Conservation (phyloP, 2,888 invertebrate genomes). For the Ennomos quercinarius region DNA sequence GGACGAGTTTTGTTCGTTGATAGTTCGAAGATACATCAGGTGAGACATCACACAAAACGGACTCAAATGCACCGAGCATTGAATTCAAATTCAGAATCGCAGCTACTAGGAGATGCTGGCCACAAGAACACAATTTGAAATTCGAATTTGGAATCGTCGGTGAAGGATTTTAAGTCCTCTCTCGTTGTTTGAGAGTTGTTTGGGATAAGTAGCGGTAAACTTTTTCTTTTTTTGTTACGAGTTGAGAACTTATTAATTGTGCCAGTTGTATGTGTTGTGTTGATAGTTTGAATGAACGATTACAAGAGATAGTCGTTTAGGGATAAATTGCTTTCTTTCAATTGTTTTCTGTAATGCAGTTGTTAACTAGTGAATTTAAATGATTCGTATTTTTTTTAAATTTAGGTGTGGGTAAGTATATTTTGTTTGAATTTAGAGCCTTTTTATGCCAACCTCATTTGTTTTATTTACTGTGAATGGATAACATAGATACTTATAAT, state of each 20-base stretch:
- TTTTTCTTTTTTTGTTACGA: conserved; percentile 72
- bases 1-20: conserved; percentile 53
- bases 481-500: no score
- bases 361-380: no score
- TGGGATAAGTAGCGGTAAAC: conserved; percentile 77
- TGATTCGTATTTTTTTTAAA: no score
- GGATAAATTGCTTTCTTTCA: conserved; percentile 49
- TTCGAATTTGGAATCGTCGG: conserved; percentile 80
- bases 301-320: conserved; percentile 53
- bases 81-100: conserved; percentile 55
- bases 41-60: conserved; percentile 57
- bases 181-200: conserved; percentile 76
- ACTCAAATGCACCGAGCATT: conserved; percentile 62
- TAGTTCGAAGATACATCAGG: conserved; percentile 55
- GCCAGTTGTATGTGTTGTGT: conserved; percentile 57
- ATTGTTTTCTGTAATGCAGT: conserved; percentile 20
- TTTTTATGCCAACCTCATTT: no score
- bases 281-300: conserved; percentile 54
- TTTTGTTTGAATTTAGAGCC: no score
- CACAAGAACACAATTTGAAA: conserved; percentile 80
- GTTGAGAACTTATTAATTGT: conserved; percentile 77
- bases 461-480: no score
- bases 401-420: no score
- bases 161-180: conserved; percentile 83
- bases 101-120: conserved; percentile 62